These are phyloP conservation scores for Phrynocephalus versicolor DNA, from an alignment of 2,113 vertebrate genomes.

Conservation along the genomic window DNA sequence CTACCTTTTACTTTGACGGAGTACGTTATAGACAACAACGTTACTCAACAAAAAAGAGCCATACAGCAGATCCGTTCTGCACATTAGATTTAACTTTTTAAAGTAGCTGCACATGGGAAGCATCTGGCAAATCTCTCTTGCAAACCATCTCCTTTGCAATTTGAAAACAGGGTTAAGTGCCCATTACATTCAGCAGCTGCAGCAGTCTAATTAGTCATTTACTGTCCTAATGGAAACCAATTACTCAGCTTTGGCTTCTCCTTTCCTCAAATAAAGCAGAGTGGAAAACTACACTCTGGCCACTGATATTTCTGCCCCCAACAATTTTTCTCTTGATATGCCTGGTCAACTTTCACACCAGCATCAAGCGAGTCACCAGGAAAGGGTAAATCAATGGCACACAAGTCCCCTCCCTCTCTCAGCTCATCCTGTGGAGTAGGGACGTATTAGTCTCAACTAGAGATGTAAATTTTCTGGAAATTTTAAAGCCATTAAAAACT, in stretches of 20 bases:
- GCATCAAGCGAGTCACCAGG: neutral
- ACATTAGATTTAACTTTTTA: neutral
- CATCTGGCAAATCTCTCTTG: neutral
- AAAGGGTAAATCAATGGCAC: neutral
- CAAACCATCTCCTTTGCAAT: neutral
- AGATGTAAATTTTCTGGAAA: no score
- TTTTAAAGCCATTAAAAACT: no score
- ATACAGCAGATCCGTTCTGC: neutral
- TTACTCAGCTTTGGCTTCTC: conserved; percentile 37
- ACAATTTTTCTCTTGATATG: neutral
- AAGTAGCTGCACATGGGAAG: neutral
- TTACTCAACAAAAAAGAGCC: neutral
- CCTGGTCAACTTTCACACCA: neutral
- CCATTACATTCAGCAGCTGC: conserved; percentile 5
- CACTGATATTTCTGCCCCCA: conserved; percentile 3
- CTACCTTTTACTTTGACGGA: no score
- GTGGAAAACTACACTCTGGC: conserved; percentile 39
- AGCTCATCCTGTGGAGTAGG: conserved; percentile 9
- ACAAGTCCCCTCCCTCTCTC: neutral
- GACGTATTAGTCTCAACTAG: no score
- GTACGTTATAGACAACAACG: neutral
- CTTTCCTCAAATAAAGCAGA: conserved; percentile 8
- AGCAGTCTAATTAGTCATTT: conserved; percentile 57
- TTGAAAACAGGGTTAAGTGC: conserved; percentile 48
- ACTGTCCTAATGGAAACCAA: conserved; percentile 63